Conservation (phyloP, 2,888 invertebrate species). For the Chrysolina americana region DNA sequence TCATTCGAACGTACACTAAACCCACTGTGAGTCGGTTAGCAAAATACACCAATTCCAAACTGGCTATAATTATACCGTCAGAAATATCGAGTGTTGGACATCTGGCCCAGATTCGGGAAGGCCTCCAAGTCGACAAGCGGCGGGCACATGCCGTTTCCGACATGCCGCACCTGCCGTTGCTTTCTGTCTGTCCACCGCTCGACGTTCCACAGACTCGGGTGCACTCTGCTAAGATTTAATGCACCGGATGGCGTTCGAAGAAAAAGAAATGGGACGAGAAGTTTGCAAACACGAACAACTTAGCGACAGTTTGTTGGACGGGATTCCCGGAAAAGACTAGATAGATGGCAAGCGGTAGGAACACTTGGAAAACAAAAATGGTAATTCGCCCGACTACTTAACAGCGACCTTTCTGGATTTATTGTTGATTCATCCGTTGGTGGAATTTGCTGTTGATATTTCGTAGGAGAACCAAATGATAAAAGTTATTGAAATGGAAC, state of each 20-base stretch:
- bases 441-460: too few relatives aligned
- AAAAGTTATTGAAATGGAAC: too few relatives aligned
- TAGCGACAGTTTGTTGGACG: neutral
- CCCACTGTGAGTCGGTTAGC: neutral
- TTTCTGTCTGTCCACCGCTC: slow-evolving; percentile 1
- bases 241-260: slow-evolving; percentile 22
- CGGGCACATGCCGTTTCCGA: slow-evolving; percentile 40
- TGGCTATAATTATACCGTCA: slow-evolving; percentile 20
- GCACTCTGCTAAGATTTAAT: slow-evolving; percentile 27
- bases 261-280: neutral
- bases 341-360: neutral
- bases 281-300: slow-evolving; percentile 15
- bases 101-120: slow-evolving; percentile 35
- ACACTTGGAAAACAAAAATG: neutral
- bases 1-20: too few relatives aligned
- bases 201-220: slow-evolving; percentile 27
- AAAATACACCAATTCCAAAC: slow-evolving; percentile 7
- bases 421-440: too few relatives aligned
- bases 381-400: neutral
- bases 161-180: slow-evolving; percentile 36
- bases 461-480: too few relatives aligned
- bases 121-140: neutral
- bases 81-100: slow-evolving; percentile 32
- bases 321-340: neutral
- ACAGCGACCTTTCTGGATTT: too few relatives aligned